These are phyloP conservation scores for Campoletis raptor DNA, from an alignment of 2,888 invertebrate species.

Conservation along the genomic window DNA sequence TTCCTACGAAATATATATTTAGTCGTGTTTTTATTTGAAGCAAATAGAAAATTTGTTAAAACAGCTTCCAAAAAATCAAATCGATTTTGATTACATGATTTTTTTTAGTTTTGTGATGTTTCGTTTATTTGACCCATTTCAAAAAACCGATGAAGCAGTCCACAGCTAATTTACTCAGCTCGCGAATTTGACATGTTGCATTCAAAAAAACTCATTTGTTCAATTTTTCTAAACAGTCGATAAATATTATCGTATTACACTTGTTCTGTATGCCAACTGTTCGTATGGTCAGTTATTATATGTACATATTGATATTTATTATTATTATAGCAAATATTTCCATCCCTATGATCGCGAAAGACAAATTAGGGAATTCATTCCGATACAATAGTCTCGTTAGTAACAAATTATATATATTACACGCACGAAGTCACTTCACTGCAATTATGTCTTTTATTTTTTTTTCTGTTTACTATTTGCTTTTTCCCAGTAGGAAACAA, in stretches of 20 bases:
- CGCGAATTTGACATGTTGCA: background rate
- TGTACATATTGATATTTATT: background rate
- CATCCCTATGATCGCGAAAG: background rate
- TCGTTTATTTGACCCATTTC: background rate
- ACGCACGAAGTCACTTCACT: background rate
- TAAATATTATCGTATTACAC: background rate
- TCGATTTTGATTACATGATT: too few relatives aligned
- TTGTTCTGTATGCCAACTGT: too few relatives aligned
- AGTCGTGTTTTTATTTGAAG: too few relatives aligned
- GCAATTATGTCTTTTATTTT: background rate
- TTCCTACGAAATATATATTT: too few relatives aligned
- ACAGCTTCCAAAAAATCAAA: too few relatives aligned
- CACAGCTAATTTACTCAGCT: background rate
- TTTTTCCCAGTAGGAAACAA: background rate
- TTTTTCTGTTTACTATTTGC: background rate
- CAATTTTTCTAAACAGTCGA: background rate
- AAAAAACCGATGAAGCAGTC: background rate
- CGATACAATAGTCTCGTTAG: conserved; percentile 25
- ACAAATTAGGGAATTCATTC: conserved; percentile 8
- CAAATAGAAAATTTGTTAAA: too few relatives aligned
- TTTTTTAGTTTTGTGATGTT: background rate
- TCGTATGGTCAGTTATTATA: background rate
- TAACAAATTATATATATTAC: conserved; percentile 10
- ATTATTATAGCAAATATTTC: background rate
- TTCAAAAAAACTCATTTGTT: background rate